Evolutionary conservation across 2,113 vertebrate genomes (phyloP).

Genomic region (Turdus rufiventris): DNA sequence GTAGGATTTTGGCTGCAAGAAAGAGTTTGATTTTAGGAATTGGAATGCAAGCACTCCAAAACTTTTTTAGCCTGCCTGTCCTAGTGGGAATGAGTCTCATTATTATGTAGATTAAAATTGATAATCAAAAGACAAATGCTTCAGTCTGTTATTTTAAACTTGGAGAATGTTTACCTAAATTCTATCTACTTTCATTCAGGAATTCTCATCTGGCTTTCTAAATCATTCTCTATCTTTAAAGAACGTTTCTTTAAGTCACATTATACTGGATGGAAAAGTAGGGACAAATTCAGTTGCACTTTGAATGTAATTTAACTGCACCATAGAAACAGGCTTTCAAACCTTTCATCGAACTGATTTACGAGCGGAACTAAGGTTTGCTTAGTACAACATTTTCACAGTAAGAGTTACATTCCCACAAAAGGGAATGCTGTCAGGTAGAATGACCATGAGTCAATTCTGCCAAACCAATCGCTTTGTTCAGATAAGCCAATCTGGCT

Average conservation of each 20-base stretch:
- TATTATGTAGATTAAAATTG: conserved; percentile 16
- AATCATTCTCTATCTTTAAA: background rate
- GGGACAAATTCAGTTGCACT: conserved; percentile 42
- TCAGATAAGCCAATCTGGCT: background rate
- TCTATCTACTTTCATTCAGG: background rate
- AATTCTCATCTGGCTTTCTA: background rate
- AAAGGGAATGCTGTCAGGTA: conserved; percentile 53
- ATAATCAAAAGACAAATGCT: conserved; percentile 28
- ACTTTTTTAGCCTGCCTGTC: background rate
- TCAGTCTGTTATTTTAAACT: conserved; percentile 14
- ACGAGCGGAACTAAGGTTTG: conserved; percentile 38
- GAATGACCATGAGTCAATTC: conserved; percentile 54
- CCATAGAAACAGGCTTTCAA: conserved; percentile 46
- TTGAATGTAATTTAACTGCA: conserved; percentile 48
- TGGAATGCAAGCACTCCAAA: background rate
- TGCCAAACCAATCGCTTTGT: background rate
- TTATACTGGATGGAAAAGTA: conserved; percentile 35
- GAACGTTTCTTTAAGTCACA: conserved; percentile 10
- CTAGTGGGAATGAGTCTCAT: background rate
- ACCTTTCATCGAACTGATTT: conserved; percentile 46
- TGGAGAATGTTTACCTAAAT: conserved; percentile 7
- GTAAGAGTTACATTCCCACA: conserved; percentile 35
- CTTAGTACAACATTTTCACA: conserved; percentile 45
- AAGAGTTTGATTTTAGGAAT: background rate
- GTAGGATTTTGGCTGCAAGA: background rate